phyloP scores from a whole-genome alignment of 2,113 vertebrate species.

The Halcyon senegalensis region DNA sequence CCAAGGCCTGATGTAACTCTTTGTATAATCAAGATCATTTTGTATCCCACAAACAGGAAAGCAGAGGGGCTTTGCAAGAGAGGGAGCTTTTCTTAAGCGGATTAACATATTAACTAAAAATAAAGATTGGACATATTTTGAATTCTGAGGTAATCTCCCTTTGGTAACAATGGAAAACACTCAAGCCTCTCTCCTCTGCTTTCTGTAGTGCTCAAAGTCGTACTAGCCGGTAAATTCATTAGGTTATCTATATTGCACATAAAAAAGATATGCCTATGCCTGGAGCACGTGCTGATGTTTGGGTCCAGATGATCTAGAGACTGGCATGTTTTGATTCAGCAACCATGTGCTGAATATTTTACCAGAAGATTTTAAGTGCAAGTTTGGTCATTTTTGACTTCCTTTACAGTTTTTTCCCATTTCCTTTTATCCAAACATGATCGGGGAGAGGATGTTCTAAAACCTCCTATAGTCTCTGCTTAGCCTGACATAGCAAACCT shows the following conservation, averaged over 20 bases:
- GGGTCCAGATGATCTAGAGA: not conserved
- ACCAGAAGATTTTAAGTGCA: not conserved
- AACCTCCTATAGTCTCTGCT: not conserved
- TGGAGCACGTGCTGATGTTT: not conserved
- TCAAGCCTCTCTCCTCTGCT: not conserved
- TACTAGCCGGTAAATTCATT: not conserved
- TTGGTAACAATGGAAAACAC: slow-evolving; percentile 9
- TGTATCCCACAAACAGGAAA: not conserved
- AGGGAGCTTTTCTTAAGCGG: slow-evolving; percentile 49
- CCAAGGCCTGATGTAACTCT: not conserved
- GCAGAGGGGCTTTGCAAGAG: not conserved
- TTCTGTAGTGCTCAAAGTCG: not conserved
- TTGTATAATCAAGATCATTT: slow-evolving; percentile 34
- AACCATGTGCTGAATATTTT: not conserved
- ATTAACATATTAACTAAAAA: slow-evolving; percentile 64
- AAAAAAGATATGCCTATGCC: not conserved
- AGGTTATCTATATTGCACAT: not conserved
- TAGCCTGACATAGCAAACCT: not conserved
- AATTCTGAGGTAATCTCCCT: slow-evolving; percentile 55
- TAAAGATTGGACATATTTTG: slow-evolving; percentile 57
- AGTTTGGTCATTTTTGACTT: not conserved
- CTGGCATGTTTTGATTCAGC: not conserved
- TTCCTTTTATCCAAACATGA: not conserved
- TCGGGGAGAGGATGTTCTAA: not conserved
- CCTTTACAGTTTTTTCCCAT: not conserved